phyloP scores from a whole-genome alignment of 2,113 vertebrate species.

The Boleophthalmus pectinirostris region DNA sequence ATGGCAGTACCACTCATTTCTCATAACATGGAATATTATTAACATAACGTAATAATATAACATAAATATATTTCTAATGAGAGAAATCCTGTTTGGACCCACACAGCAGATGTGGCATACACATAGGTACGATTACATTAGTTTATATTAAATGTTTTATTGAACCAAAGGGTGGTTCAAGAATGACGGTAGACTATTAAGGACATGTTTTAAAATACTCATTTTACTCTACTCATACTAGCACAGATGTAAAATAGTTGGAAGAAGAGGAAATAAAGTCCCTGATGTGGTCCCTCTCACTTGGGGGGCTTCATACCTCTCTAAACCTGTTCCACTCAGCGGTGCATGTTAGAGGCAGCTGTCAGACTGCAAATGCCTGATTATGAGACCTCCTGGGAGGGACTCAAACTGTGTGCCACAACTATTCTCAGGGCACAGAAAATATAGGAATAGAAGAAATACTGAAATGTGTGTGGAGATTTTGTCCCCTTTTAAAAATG shows the following conservation, averaged over 20 bases:
- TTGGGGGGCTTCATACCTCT: constrained; percentile 1
- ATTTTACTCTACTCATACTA: not conserved
- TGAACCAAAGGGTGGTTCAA: not conserved
- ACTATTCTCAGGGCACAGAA: not conserved
- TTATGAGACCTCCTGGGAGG: constrained; percentile 30
- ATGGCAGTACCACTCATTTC: no score
- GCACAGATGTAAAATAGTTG: not conserved
- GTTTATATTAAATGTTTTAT: not conserved
- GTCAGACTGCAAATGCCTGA: constrained; percentile 26
- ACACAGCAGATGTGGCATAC: no score
- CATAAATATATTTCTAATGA: no score
- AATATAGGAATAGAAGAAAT: not conserved
- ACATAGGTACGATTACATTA: not conserved
- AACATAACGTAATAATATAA: no score
- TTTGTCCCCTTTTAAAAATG: not conserved
- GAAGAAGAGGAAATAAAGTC: constrained; percentile 1
- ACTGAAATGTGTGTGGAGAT: not conserved
- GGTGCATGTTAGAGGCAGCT: constrained; percentile 46
- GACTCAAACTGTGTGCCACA: not conserved
- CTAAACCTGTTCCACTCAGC: constrained; percentile 39
- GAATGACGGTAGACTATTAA: not conserved
- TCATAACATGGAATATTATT: no score
- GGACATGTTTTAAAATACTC: not conserved
- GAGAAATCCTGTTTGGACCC: no score
- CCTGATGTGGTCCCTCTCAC: not conserved